Percentiles rank a stretch among this genome's conserved stretches.
Conservation (phyloP, 2,113 vertebrate genomes). For the Phyllostomus discolor region DNA sequence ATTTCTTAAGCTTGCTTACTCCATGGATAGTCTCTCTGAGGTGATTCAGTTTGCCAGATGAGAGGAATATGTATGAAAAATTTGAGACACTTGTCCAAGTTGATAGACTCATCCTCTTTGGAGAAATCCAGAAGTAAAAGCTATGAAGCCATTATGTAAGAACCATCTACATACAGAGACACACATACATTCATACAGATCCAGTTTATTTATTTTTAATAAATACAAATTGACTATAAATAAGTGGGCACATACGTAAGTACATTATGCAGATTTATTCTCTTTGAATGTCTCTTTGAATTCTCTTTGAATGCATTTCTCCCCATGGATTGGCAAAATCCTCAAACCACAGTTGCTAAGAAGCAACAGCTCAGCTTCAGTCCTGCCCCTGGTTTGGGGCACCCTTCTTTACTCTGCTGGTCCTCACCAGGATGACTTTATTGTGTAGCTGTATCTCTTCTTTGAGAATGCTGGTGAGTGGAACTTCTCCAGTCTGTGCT, state of each 20-base stretch:
- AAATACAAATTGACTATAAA: not conserved
- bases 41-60: not conserved
- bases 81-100: not conserved
- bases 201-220: not conserved
- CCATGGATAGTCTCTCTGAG: not conserved
- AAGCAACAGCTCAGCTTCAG: not conserved
- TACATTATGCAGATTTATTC: not conserved
- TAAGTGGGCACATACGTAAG: not conserved
- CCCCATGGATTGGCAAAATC: not conserved
- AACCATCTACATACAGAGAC: not conserved
- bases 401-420: not conserved
- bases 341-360: not conserved
- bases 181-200: not conserved
- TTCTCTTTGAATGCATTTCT: not conserved
- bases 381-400: not conserved
- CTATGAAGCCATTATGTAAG: not conserved
- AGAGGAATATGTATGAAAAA: not conserved
- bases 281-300: not conserved
- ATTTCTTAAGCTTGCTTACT: not conserved
- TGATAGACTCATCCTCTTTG: not conserved
- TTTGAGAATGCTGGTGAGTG: not conserved
- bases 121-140: not conserved
- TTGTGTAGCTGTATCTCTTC: not conserved
- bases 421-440: not conserved
- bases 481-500: not conserved